Conservation (phyloP, 2,113 vertebrate genomes). For the Menidia beryllina region DNA sequence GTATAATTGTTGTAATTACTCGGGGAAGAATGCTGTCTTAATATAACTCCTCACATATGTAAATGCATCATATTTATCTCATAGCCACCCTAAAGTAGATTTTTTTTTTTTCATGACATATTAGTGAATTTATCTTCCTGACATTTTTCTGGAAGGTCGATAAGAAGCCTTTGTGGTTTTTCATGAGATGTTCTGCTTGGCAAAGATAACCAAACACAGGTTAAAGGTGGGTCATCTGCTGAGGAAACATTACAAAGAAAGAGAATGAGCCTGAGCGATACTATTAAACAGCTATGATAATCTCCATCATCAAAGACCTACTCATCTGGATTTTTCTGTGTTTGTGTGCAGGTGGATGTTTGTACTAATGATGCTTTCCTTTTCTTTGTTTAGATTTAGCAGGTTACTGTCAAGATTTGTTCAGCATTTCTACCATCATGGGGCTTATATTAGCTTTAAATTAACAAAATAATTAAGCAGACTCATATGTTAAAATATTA, state of each 20-base stretch:
- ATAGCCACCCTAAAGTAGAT: slow-evolving; percentile 18
- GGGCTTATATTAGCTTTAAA: slow-evolving; percentile 17
- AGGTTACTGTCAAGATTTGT: slow-evolving; percentile 18
- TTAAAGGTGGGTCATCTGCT: slow-evolving; percentile 68
- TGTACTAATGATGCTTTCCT: slow-evolving; percentile 34
- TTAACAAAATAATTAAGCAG: not conserved
- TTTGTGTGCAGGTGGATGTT: slow-evolving; percentile 51
- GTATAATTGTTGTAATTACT: slow-evolving; percentile 60
- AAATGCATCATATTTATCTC: slow-evolving; percentile 36
- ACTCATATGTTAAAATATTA: too few relatives aligned
- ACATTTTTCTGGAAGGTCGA: slow-evolving; percentile 2
- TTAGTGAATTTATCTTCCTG: slow-evolving; percentile 26
- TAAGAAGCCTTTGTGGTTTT: slow-evolving; percentile 45
- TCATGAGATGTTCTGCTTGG: slow-evolving; percentile 34
- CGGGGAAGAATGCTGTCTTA: slow-evolving; percentile 27
- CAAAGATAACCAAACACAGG: slow-evolving; percentile 35
- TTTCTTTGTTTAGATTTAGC: slow-evolving; percentile 47
- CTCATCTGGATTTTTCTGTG: slow-evolving; percentile 42
- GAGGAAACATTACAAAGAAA: slow-evolving; percentile 16
- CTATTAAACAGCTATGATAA: slow-evolving; percentile 57
- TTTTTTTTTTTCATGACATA: slow-evolving; percentile 9
- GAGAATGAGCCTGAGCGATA: slow-evolving; percentile 32
- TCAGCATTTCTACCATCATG: slow-evolving; percentile 9
- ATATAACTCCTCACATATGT: slow-evolving; percentile 21
- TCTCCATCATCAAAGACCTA: slow-evolving; percentile 53